Percentiles rank a stretch among this genome's conserved stretches.
Evolutionary conservation across 1,140 invertebrate genomes (phyloP).

Genomic region (Caenorhabditis remanei): DNA sequence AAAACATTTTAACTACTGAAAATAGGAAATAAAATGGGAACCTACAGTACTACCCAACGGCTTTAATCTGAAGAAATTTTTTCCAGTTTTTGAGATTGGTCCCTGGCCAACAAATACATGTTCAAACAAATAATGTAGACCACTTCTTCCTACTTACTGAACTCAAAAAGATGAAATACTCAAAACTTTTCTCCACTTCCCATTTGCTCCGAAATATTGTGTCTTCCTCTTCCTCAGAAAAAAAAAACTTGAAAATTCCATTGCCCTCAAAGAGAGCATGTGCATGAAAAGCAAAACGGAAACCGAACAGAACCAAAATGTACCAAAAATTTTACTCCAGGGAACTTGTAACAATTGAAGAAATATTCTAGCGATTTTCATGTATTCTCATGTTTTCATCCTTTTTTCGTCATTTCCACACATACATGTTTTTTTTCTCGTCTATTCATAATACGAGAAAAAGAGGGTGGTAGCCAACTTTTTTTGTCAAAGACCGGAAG

Average conservation of each 20-base stretch:
- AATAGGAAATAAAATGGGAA: too few relatives aligned
- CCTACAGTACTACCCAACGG: too few relatives aligned
- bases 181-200: neutral
- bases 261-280: conserved; percentile 1
- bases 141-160: neutral
- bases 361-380: conserved; percentile 16
- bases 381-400: conserved; percentile 10
- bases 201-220: neutral
- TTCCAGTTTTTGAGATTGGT: too few relatives aligned
- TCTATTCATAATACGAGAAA: neutral
- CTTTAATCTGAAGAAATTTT: too few relatives aligned
- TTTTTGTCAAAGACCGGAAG: conserved; percentile 38
- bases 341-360: neutral
- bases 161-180: conserved; percentile 34
- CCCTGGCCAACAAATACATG: too few relatives aligned
- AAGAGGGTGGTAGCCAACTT: neutral
- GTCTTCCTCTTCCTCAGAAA: neutral
- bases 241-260: conserved; percentile 11
- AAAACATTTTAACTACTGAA: too few relatives aligned
- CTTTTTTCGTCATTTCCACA: neutral
- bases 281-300: neutral
- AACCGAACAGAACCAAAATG: conserved; percentile 23
- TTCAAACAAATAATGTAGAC: too few relatives aligned
- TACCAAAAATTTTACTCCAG: conserved; percentile 43
- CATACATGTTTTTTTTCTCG: neutral